Conservation (phyloP, 1,140 invertebrate genomes). For the Delia radicum region DNA sequence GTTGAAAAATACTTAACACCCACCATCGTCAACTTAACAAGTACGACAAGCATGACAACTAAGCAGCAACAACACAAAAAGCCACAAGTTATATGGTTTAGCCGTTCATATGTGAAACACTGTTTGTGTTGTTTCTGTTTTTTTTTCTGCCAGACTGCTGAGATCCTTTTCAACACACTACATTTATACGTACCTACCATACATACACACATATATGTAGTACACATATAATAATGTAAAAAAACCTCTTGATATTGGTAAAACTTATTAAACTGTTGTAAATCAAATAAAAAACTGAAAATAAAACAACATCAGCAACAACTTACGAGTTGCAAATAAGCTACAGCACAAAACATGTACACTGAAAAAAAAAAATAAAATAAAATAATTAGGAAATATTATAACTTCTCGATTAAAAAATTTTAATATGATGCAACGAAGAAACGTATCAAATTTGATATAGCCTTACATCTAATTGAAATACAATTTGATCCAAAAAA, state of each 20-base stretch:
- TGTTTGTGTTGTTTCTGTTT: too few species aligned
- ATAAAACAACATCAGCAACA: not conserved
- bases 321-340: not conserved
- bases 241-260: slow-evolving; percentile 19
- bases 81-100: slow-evolving; percentile 13
- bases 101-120: too few species aligned
- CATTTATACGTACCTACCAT: too few species aligned
- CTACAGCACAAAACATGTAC: not conserved
- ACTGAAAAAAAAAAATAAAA: not conserved
- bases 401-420: too few species aligned
- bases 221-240: slow-evolving; percentile 12
- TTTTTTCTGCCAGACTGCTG: too few species aligned
- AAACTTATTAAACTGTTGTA: slow-evolving; percentile 24
- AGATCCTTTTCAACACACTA: not conserved
- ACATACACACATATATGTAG: not conserved
- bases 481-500: too few species aligned
- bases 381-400: too few species aligned
- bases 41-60: slow-evolving; percentile 22
- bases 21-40: slow-evolving; percentile 19
- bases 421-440: too few species aligned
- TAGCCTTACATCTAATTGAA: too few species aligned
- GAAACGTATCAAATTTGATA: too few species aligned
- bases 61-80: not conserved
- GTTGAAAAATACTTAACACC: slow-evolving; percentile 9
- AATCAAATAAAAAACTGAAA: slow-evolving; percentile 16